Evolutionary conservation across 2,113 vertebrate species (phyloP), one percentile per base, ranked within the genome.

Genomic region (Puma concolor): DNA sequence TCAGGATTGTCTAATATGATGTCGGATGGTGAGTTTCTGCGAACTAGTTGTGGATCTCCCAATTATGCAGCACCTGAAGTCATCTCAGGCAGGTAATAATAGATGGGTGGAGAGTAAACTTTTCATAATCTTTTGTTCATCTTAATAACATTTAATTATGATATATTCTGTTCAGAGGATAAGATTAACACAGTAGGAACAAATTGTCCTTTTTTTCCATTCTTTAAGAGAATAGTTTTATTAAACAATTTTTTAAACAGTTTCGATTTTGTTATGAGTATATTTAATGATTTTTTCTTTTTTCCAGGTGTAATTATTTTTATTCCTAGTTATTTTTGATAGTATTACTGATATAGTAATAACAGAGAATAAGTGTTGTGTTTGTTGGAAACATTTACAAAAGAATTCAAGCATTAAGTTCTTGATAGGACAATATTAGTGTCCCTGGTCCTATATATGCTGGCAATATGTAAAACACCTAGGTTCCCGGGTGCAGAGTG

Each of bases 1-100:
- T 98, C 96, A 99, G 99, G 99, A 9, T 98, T 99, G 92, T 99
- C 99, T 72, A 99, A 99, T 98, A 99, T 99, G 99, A 99, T 99
- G 99, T 99, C 99, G 95, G 99, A 99, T 92, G 99, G 99, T 0
- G 99, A 99, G 98, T 99, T 99, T 97, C 98, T 99, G 4, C 99
- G 99, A 96, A 99, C 99, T 41, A 99, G 99, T 98, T 99, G 99
- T 88, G 99, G 99, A 10, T 99, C 99, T 54, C 99, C 99, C 63
- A 99, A 99, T 98, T 99, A 99, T 17, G 99, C 99, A 80, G 99
- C 99, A 89, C 99, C 99, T 67, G 99, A 99, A 99, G 99, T 99
- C 97, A 99, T 99, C 98, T 99, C 99, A 91, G 99, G 99, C 99
- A 99, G 99, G 99, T 99, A 97, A 98, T 80, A 54, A 81, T 63